These are phyloP conservation scores for Neoaliturus tenellus DNA, from an alignment of 2,888 invertebrate species.

Conservation along the genomic window DNA sequence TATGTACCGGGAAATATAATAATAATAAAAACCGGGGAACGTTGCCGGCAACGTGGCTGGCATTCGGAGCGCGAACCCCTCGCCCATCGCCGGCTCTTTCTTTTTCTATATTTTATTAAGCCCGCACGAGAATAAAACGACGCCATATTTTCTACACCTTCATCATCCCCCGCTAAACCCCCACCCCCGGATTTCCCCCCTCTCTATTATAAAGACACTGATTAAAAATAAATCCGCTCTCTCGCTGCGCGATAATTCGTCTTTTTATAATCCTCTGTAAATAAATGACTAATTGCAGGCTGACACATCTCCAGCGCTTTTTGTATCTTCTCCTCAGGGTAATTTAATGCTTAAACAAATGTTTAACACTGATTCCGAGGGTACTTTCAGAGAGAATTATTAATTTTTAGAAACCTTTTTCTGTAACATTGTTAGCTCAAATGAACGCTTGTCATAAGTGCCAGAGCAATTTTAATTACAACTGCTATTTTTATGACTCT, in stretches of 20 bases:
- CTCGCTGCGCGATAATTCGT: slow-evolving; percentile 46
- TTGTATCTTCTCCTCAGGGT: slow-evolving; percentile 9
- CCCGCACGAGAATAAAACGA: slow-evolving; percentile 54
- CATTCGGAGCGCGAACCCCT: slow-evolving; percentile 2
- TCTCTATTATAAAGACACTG: slow-evolving; percentile 53
- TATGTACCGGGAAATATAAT: slow-evolving; percentile 57
- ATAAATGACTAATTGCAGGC: slow-evolving; percentile 46
- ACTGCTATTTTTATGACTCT: no score
- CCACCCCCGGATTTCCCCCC: slow-evolving; percentile 1
- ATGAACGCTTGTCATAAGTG: not conserved
- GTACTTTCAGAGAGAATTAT: not conserved
- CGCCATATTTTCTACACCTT: slow-evolving; percentile 58
- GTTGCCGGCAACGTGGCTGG: slow-evolving; percentile 33
- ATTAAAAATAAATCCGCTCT: slow-evolving; percentile 55
- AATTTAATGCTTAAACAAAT: slow-evolving; percentile 36
- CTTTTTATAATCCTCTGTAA: slow-evolving; percentile 52
- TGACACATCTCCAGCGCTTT: slow-evolving; percentile 21
- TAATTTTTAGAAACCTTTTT: not conserved
- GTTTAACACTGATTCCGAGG: slow-evolving; percentile 8
- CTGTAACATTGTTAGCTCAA: not conserved
- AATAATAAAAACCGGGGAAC: slow-evolving; percentile 48
- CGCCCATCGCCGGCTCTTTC: slow-evolving; percentile 10
- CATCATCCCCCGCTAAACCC: slow-evolving; percentile 49
- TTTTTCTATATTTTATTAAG: slow-evolving; percentile 58
- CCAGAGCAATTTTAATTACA: no score